These are phyloP conservation scores for Syngnathus typhle DNA, from an alignment of 2,113 vertebrate genomes.

Conservation along the genomic window DNA sequence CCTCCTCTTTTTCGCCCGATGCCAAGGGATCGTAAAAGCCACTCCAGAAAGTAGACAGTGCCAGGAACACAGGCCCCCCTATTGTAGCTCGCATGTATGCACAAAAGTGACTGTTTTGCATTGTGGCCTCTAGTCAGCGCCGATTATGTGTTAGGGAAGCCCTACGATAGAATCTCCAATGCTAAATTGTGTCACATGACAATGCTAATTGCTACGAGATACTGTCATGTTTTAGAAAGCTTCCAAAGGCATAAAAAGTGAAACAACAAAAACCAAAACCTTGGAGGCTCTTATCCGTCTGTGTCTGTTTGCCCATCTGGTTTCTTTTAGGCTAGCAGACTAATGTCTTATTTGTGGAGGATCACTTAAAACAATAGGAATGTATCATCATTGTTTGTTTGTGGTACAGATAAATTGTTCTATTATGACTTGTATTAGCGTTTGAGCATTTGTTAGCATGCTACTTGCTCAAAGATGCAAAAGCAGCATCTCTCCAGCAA, in stretches of 20 bases:
- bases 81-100: slow-evolving; percentile 26
- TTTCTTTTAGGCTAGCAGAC: neutral
- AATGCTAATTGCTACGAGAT: neutral
- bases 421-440: neutral
- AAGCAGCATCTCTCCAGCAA: neutral
- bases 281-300: neutral
- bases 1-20: slow-evolving; percentile 39
- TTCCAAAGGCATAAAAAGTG: neutral
- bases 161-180: neutral
- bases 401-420: neutral
- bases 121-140: slow-evolving; percentile 12
- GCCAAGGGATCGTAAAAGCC: slow-evolving; percentile 55
- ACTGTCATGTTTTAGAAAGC: too few relatives aligned
- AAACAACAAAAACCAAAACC: neutral
- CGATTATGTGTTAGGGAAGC: slow-evolving; percentile 9
- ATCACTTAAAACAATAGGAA: neutral
- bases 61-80: slow-evolving; percentile 39
- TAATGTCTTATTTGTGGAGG: neutral
- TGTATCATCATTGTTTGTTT: neutral
- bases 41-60: slow-evolving; percentile 42
- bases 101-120: slow-evolving; percentile 10
- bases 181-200: neutral
- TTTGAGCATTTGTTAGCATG: neutral
- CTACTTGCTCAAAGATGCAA: neutral
- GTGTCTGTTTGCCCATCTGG: neutral